Evolutionary conservation across 2,797 vertebrate species (phyloP).

Genomic region (Furcifer pardalis): DNA sequence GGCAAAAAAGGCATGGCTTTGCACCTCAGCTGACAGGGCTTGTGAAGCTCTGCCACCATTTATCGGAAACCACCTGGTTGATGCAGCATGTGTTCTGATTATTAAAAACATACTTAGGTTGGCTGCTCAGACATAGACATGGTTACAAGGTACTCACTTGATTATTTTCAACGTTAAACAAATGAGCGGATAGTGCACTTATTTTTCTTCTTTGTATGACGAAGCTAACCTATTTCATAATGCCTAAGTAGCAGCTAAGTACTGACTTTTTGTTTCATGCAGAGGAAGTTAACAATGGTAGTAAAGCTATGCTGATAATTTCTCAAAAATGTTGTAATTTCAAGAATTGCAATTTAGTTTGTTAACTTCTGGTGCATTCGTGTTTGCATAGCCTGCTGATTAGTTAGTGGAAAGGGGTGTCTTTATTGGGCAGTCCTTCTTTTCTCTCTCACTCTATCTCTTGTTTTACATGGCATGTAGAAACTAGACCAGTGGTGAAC

Average conservation of each 20-base stretch:
- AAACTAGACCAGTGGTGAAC: too few species aligned
- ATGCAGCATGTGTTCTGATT: not conserved
- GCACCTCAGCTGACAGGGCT: not conserved
- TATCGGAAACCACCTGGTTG: not conserved
- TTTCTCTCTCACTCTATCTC: not conserved
- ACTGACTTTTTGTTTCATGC: not conserved
- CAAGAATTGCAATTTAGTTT: not conserved
- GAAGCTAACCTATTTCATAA: not conserved
- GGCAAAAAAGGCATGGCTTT: not conserved
- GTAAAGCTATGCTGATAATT: not conserved
- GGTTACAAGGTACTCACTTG: not conserved
- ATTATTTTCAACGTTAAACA: not conserved
- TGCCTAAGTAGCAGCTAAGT: not conserved
- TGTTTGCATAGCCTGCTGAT: not conserved
- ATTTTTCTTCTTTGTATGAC: not conserved
- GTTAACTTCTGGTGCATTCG: not conserved
- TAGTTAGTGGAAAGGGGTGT: not conserved
- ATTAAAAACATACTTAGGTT: not conserved
- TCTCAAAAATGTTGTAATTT: not conserved
- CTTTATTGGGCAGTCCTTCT: not conserved
- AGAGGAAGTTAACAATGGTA: not conserved
- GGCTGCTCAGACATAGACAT: not conserved
- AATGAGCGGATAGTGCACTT: not conserved
- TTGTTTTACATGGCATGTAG: not conserved
- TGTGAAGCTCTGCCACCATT: not conserved